Evolutionary conservation across 2,113 vertebrate genomes (phyloP), one percentile per base, ranked within the genome.

Genomic region (Oenanthe oenanthe): DNA sequence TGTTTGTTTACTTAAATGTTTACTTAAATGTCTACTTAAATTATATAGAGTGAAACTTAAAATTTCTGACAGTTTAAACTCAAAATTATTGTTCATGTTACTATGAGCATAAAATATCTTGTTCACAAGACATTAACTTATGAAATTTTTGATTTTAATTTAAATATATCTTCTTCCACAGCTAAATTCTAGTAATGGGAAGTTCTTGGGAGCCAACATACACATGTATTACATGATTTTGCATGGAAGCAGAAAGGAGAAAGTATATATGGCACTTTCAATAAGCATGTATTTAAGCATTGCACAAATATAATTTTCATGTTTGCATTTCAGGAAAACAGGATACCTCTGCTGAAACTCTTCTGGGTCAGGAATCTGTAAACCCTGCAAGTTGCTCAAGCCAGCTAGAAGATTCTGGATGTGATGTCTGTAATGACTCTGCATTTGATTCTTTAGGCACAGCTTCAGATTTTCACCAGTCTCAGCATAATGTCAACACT

Each of bases 361-460:
- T 68, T 53, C 63, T 88, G 65, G n/a, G 73, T 90, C 89, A 50
- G 60, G 95, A 97, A 31, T 42, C 34, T 62, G 10, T 53, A 87
- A 95, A 85, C 40, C 74, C 95, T 84, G n/a, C 65, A 48, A 97
- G 50, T 62, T 86, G 54, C 14, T 86, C 66, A 22, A 90, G 53
- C 80, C 88, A 93, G 31, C 61, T 97, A 60, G 96, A 98, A 79
- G 97, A 98, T 87, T 98, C 98, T 36, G 98, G 98, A 47, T 98
- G 98, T 83, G 98, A 97, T 75, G 92, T 98, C 61, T 98, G 96
- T 88, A 96, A 58, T 93, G 97, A 97, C 56, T 91, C 86, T 38
- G 85, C 74, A 22, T 97, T 88, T 3, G 96, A 98, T 85, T 96
- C 96, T 13, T 97, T 97, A 88, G 98, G 97, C 38, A 70, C 9